Base-by-base conservation (phyloP, 2,888 invertebrate species). In the Drosophila macrospina region DNA sequence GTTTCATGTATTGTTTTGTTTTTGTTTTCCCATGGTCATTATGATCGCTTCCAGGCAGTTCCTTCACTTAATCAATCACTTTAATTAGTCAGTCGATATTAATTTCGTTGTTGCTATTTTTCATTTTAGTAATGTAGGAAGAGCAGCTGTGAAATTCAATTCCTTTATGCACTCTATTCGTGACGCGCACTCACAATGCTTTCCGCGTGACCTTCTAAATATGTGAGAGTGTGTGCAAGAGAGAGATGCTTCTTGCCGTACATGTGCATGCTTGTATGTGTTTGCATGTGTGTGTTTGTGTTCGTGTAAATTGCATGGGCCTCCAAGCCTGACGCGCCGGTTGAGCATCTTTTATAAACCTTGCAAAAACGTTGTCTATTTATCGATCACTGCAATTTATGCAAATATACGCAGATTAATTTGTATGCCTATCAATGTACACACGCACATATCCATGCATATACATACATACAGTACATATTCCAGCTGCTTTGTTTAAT, bases 331-430 rank as follows among this genome's bases (percentile, higher is more conserved):
- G 28, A 28, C 28, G 52, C 60, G 52, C 34, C 41, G 51, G 47
- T 20, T 45, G 50, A 39, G 13, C 47, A 47, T 39, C 48, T 30
- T 48, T 28, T 2, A 16, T 15, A 32, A 34, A 11, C 3, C 15
- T 26, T 26, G 32, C 30, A 30, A 39, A 39, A 39, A 30, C 48
- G 28, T 1, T 13, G 32, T n/a, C 47, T 37, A 39, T 47, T 20
- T 7, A 57, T 64, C 60, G 48, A 74, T 74, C 56, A 56, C 48
- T 57, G 44, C 39, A 41, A 74, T 44, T 64, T 74, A 69, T 69
- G 60, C 69, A 67, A 72, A 73, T 67, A 24, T 57, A 37, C 6
- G 44, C 16, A 55, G 59, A 69, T 69, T 54, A 48, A 57, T 69
- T 59, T 42, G 34, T 47, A 13, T 37, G 30, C 34, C 5, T n/a